A percentile compares a stretch with the other conserved stretches of the same genome.
Conservation (phyloP, 2,797 vertebrate species). For the Trachops cirrhosus region DNA sequence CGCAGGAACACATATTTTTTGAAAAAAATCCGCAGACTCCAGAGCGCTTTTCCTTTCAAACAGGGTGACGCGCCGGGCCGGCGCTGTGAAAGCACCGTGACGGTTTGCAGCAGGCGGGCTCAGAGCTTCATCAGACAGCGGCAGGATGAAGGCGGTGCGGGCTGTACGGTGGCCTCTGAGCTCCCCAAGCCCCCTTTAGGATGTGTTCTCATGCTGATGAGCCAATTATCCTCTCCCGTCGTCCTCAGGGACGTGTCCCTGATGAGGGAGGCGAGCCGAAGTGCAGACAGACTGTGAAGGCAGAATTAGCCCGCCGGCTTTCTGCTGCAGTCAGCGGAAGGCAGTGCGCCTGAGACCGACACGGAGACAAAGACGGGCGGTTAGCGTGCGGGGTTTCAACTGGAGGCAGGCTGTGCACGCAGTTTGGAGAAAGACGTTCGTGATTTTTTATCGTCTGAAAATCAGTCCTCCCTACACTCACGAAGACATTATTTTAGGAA, state of each 20-base stretch:
- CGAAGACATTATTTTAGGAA: not conserved
- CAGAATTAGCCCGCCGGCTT: not conserved
- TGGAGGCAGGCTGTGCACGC: not conserved
- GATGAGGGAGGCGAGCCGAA: not conserved
- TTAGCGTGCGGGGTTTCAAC: not conserved
- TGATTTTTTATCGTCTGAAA: not conserved
- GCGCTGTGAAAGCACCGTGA: not conserved
- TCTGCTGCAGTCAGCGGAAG: constrained; percentile 52
- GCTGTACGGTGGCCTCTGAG: not conserved
- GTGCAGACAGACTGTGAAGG: constrained; percentile 10
- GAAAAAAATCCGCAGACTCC: not conserved
- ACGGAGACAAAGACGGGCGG: not conserved
- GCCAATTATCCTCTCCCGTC: not conserved
- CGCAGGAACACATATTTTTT: not conserved
- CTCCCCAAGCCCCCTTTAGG: not conserved
- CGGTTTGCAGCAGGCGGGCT: rapidly evolving
- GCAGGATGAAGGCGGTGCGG: not conserved
- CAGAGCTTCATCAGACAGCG: not conserved
- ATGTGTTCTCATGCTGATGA: not conserved
- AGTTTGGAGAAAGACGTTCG: not conserved
- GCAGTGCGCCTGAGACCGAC: not conserved
- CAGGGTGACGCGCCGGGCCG: not conserved
- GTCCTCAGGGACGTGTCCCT: not conserved
- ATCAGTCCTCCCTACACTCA: not conserved
- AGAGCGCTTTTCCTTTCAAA: not conserved